Conservation (phyloP, 2,797 vertebrate genomes). For the Etheostoma nigrum region DNA sequence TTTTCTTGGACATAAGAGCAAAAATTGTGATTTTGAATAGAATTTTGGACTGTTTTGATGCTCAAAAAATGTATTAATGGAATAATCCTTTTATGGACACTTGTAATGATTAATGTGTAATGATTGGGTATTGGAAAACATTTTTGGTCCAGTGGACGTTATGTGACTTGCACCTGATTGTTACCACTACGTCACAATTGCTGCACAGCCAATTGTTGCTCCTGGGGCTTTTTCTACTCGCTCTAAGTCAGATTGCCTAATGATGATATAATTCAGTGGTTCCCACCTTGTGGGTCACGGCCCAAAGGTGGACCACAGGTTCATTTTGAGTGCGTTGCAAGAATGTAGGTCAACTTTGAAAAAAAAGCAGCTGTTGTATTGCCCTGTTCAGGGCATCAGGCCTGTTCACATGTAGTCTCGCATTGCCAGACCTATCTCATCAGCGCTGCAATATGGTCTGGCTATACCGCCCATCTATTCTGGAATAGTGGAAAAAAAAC, state of each 20-base stretch:
- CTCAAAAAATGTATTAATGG: neutral
- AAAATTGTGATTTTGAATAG: neutral
- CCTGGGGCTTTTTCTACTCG: neutral
- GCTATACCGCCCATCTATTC: too few relatives aligned
- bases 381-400: neutral
- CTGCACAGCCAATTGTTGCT: neutral
- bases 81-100: neutral
- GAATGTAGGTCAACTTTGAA: neutral
- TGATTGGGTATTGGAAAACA: neutral
- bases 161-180: conserved; percentile 2
- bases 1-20: neutral
- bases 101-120: neutral
- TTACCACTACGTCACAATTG: neutral
- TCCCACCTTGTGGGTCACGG: neutral
- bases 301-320: conserved; percentile 8
- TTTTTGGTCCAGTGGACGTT: neutral
- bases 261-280: conserved; percentile 28
- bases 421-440: too few relatives aligned
- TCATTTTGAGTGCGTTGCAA: neutral
- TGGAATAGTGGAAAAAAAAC: too few relatives aligned
- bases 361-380: neutral
- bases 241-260: conserved; percentile 5
- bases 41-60: neutral
- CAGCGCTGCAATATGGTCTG: too few relatives aligned
- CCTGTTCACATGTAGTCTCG: neutral